These are phyloP conservation scores for Ostrea edulis DNA, from an alignment of 1,140 invertebrate genomes.

Conservation along the genomic window DNA sequence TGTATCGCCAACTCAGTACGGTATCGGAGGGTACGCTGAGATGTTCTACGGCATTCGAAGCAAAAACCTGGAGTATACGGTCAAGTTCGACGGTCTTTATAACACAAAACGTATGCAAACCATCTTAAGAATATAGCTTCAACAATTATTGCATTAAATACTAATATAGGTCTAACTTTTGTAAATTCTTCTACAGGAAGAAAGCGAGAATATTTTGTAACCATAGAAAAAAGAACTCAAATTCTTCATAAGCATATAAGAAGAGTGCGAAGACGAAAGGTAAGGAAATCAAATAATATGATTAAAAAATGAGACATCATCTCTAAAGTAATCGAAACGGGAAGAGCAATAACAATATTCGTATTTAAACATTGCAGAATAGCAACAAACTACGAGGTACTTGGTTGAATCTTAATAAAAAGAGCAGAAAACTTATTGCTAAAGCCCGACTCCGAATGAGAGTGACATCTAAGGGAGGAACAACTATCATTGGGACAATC, in stretches of 20 bases:
- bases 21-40: slow-evolving; percentile 41
- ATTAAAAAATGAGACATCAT: background rate
- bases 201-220: slow-evolving; percentile 56
- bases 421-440: slow-evolving; percentile 41
- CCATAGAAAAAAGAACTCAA: slow-evolving; percentile 54
- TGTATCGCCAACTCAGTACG: slow-evolving; percentile 39
- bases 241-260: slow-evolving; percentile 48
- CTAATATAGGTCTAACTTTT: background rate
- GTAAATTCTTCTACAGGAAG: slow-evolving; percentile 42
- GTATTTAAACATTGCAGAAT: slow-evolving; percentile 17
- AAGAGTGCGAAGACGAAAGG: slow-evolving; percentile 44
- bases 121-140: no score
- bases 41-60: slow-evolving; percentile 41
- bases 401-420: slow-evolving; percentile 52
- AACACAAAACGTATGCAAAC: slow-evolving; percentile 38
- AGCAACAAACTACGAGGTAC: slow-evolving; percentile 41
- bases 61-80: slow-evolving; percentile 27
- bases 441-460: slow-evolving; percentile 48
- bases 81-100: slow-evolving; percentile 42
- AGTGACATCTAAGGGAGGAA: slow-evolving; percentile 54
- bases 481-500: slow-evolving; percentile 51
- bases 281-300: background rate
- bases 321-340: background rate
- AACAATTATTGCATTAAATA: background rate
- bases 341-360: background rate